phyloP scores from a whole-genome alignment of 2,113 vertebrate species.

The Xiphias gladius region DNA sequence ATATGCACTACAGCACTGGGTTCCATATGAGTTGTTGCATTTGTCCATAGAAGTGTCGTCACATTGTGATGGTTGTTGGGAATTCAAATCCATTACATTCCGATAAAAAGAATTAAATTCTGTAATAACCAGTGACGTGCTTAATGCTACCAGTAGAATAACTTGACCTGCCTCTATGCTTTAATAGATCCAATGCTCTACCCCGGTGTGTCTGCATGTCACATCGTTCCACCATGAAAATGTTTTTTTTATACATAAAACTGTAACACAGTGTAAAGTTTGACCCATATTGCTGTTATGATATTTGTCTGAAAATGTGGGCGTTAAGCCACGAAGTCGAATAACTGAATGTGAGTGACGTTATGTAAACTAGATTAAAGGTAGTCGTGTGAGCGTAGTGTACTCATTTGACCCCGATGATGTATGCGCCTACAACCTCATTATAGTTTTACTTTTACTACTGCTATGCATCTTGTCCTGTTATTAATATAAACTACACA shows the following conservation, averaged over 20 bases:
- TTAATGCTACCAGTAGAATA: too few relatives aligned
- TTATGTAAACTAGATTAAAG: background rate
- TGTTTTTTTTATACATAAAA: too few relatives aligned
- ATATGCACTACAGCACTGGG: background rate
- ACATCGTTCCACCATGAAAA: too few relatives aligned
- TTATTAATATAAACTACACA: background rate
- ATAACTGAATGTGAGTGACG: background rate
- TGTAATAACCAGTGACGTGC: too few relatives aligned
- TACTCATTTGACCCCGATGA: constrained; percentile 5
- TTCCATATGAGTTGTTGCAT: too few relatives aligned
- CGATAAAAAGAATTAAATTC: too few relatives aligned
- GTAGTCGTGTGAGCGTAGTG: background rate
- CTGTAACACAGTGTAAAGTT: too few relatives aligned
- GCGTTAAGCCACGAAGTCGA: background rate
- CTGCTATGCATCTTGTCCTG: background rate
- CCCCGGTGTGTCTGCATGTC: too few relatives aligned
- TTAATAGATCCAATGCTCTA: too few relatives aligned
- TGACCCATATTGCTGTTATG: background rate
- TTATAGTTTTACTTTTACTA: constrained; percentile 2
- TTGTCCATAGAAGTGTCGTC: accelerated
- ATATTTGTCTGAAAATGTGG: background rate
- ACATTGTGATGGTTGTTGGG: too few relatives aligned
- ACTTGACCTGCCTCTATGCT: too few relatives aligned
- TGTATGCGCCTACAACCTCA: background rate
- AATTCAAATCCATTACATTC: too few relatives aligned